Conservation (phyloP, 2,888 invertebrate species). For the Epicampocera succincta region DNA sequence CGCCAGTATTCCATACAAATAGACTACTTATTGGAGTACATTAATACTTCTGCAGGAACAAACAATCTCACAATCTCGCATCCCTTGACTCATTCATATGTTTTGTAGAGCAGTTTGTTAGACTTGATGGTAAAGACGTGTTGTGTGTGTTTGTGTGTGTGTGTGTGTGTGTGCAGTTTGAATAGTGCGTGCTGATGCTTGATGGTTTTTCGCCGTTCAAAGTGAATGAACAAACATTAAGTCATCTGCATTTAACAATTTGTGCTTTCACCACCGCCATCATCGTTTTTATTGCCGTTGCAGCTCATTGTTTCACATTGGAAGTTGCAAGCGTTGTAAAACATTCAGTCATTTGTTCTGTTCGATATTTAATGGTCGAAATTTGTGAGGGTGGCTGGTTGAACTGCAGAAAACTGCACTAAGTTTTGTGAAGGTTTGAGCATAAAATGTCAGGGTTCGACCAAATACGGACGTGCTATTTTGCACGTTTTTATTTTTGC, state of each 20-base stretch:
- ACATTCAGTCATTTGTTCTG: constrained; percentile 44
- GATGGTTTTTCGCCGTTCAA: constrained; percentile 23
- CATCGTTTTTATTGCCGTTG: constrained; percentile 12
- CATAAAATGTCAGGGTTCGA: constrained; percentile 35
- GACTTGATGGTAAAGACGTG: not conserved
- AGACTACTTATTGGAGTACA: constrained; percentile 40
- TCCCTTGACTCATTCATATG: not conserved
- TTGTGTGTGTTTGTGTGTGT: too few species aligned
- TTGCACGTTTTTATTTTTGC: constrained; percentile 45
- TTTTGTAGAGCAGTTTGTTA: constrained; percentile 7
- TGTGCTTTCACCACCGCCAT: constrained; percentile 22
- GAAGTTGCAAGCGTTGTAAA: not conserved
- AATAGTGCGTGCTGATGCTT: constrained; percentile 47
- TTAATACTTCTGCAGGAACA: constrained; percentile 12
- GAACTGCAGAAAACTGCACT: not conserved
- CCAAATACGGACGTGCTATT: constrained; percentile 56
- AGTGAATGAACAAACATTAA: constrained; percentile 52
- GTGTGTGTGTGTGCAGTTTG: not conserved
- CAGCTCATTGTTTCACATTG: not conserved
- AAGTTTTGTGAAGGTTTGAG: not conserved
- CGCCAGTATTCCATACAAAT: constrained; percentile 3
- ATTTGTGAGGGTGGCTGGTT: constrained; percentile 1
- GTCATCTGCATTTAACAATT: constrained; percentile 52
- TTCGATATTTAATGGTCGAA: constrained; percentile 53
- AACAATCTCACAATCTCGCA: not conserved